phyloP scores from a whole-genome alignment of 2,888 invertebrate species.

The Drosophila ustulata region DNA sequence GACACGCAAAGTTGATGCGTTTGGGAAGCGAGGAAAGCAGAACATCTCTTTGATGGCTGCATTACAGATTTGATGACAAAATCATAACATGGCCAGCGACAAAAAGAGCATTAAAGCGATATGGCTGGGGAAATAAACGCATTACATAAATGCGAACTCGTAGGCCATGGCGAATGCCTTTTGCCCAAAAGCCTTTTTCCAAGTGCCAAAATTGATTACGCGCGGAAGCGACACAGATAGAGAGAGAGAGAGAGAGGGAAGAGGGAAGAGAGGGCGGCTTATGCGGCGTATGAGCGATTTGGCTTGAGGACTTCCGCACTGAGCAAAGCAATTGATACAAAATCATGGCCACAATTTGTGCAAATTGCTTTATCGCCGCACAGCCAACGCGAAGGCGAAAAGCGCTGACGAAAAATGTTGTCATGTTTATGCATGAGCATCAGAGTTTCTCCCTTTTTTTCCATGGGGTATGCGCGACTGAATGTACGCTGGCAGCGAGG shows the following conservation, averaged over 20 bases:
- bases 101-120: constrained; percentile 29
- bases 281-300: constrained; percentile 65
- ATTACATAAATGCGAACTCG: constrained; percentile 20
- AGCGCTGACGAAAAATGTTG: constrained; percentile 52
- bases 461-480: constrained; percentile 2
- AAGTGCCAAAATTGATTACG: constrained; percentile 61
- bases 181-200: constrained; percentile 30
- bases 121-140: constrained; percentile 45
- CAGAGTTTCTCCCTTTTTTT: neutral
- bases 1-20: neutral
- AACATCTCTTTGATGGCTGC: constrained; percentile 2
- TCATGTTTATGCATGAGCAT: constrained; percentile 57
- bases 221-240: constrained; percentile 8
- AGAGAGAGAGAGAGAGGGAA: neutral
- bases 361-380: constrained; percentile 66
- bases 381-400: too few relatives aligned
- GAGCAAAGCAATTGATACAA: constrained; percentile 73
- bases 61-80: constrained; percentile 18
- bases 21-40: neutral
- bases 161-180: constrained; percentile 16
- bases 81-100: constrained; percentile 6
- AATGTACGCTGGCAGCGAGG: neutral
- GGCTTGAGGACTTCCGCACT: constrained; percentile 42
- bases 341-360: constrained; percentile 72
- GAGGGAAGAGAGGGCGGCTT: constrained; percentile 6